Percentiles rank a stretch among this genome's conserved stretches.
These are phyloP conservation scores for Rousettus leschenaultii DNA, from an alignment of 2,113 vertebrate species.

Conservation along the genomic window DNA sequence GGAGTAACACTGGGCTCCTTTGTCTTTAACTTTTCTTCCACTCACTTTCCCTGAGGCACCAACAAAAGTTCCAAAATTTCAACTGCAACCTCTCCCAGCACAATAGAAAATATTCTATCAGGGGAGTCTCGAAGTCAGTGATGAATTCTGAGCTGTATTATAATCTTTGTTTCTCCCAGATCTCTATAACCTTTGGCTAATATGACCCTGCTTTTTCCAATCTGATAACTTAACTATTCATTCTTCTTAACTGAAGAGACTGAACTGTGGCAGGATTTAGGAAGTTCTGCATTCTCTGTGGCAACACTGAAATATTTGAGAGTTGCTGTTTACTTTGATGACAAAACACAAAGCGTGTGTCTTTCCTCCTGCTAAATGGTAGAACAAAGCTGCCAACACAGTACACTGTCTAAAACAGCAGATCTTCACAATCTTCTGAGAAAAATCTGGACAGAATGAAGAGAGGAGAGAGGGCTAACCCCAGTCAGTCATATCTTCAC, in stretches of 20 bases:
- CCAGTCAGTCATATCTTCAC: not conserved
- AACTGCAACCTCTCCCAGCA: not conserved
- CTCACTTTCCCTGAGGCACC: not conserved
- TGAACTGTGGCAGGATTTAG: not conserved
- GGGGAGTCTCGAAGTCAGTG: too few species aligned
- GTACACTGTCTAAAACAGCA: not conserved
- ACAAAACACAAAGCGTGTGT: not conserved
- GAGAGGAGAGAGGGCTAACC: not conserved
- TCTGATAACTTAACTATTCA: not conserved
- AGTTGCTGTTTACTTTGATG: not conserved
- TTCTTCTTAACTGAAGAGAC: not conserved
- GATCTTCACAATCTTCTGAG: not conserved
- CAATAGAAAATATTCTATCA: not conserved
- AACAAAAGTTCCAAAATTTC: not conserved
- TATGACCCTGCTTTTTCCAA: not conserved
- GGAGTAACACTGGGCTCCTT: not conserved
- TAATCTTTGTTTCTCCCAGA: not conserved
- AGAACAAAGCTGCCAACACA: not conserved
- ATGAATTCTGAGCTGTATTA: not conserved
- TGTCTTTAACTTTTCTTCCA: not conserved
- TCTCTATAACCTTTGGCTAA: not conserved
- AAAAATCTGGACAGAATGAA: not conserved
- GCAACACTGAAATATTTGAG: not conserved
- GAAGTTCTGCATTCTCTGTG: not conserved
- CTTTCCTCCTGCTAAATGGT: not conserved